Base-by-base conservation (phyloP, 2,113 vertebrate species). In the Cromileptes altivelis region DNA sequence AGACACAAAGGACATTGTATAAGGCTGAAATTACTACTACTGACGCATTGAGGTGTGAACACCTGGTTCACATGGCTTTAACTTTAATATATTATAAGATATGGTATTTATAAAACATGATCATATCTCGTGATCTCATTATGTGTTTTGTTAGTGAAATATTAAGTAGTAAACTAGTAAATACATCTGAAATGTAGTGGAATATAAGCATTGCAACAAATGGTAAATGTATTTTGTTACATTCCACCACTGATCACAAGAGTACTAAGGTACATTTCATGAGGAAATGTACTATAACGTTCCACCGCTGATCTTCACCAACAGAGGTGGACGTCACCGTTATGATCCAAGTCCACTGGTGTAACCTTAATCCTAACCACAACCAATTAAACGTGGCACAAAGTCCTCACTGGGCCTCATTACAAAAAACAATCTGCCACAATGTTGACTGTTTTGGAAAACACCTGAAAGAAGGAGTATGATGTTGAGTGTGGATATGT, bases 341-440 rank as follows among this genome's bases (percentile, higher is more conserved):
- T 78, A 71, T 37, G 78, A 47, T 47, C 25, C 13, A 12, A 53
- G 49, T 57, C 18, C 57, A 67, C 19, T 27, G 13, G 8, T 63
- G 21, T 57, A 61, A 56, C 71, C 52, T 23, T 37, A 52, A 70
- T 75, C 27, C 58, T 63, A 67, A 70, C 27, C 25, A 61, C 75
- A 80, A 18, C 71, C 62, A 90, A 82, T 82, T 77, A 70, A 72
- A 70, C 23, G 19, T 37, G 21, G 23, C 40, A 18, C 55, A 58
- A 55, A 78, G 62, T 86, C 45, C 49, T 77, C 62, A 49, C 50
- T n/a, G 58, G 60, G 60, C 67, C 67, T 86, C 70, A 75, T 86
- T 87, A 75, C 27, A 78, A 72, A 52, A 30, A 72, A 53, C 21
- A 77, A 70, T n/a, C 37, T 8, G 67, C 40, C 18, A 74, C 57